Percentiles rank a stretch among this genome's conserved stretches.
Conservation (phyloP, 2,797 vertebrate species). For the Orientallactaga sibirica region DNA sequence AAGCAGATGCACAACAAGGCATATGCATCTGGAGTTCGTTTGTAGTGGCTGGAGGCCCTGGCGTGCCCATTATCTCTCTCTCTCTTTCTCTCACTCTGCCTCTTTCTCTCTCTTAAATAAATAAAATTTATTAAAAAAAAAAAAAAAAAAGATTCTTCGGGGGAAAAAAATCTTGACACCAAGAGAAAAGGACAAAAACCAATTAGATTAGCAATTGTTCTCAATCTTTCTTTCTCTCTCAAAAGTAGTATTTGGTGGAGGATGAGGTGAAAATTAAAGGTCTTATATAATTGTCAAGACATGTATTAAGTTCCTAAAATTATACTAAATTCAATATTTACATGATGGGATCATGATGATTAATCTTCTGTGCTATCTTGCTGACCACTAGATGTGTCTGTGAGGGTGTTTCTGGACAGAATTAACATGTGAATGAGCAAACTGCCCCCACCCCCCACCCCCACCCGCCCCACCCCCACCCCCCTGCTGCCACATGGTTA, state of each 20-base stretch:
- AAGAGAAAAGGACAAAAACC: neutral
- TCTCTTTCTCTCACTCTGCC: no score
- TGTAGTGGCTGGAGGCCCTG: no score
- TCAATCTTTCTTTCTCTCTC: neutral
- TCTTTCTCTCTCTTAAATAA: no score
- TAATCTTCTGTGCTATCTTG: neutral
- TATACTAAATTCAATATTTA: neutral
- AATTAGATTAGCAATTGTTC: no score
- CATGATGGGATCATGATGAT: neutral
- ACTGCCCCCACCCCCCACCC: neutral
- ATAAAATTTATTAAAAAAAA: no score
- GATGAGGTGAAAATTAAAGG: neutral
- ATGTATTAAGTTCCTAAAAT: constrained; percentile 3
- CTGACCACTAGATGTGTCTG: neutral
- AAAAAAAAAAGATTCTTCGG: no score
- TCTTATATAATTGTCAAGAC: neutral
- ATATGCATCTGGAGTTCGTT: no score
- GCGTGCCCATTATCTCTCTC: no score
- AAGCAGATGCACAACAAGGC: no score
- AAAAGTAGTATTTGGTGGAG: neutral
- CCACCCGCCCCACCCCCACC: no score
- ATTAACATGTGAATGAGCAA: neutral
- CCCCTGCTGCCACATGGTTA: no score
- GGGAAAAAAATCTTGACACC: no score
- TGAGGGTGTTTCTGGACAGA: neutral